Evolutionary conservation across 2,888 invertebrate species (phyloP).

Genomic region (Polyommatus iphigenia): DNA sequence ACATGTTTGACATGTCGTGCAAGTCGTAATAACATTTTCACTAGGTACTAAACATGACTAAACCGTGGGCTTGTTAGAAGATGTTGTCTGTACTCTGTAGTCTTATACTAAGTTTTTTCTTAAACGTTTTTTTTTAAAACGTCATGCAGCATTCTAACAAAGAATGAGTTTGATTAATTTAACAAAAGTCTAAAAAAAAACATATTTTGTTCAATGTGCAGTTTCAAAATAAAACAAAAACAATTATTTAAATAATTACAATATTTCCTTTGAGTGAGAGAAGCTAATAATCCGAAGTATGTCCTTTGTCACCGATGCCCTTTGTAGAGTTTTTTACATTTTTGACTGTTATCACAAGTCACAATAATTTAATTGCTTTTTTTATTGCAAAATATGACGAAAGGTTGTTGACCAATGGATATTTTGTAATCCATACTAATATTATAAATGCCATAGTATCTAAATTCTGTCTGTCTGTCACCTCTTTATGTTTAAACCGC

Average conservation of each 20-base stretch:
- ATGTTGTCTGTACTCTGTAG: too few species aligned
- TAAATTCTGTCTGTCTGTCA: too few species aligned
- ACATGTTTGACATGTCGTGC: too few species aligned
- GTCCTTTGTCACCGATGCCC: background rate
- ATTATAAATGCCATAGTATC: too few species aligned
- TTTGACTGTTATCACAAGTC: background rate
- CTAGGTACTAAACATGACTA: too few species aligned
- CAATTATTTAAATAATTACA: background rate
- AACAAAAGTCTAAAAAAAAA: background rate
- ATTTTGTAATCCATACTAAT: too few species aligned
- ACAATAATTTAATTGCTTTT: slow-evolving; percentile 1
- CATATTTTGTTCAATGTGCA: too few species aligned
- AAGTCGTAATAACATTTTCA: too few species aligned
- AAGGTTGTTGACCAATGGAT: slow-evolving; percentile 1
- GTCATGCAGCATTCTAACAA: background rate
- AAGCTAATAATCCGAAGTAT: background rate
- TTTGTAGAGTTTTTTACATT: slow-evolving; percentile 14
- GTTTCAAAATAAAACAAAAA: background rate
- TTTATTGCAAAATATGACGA: background rate
- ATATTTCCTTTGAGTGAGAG: background rate
- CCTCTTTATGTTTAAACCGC: too few species aligned
- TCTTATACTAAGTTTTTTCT: too few species aligned
- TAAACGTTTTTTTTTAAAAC: background rate
- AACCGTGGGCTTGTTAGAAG: too few species aligned
- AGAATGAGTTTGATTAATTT: background rate